Evolutionary conservation across 1,140 invertebrate species (phyloP).

Genomic region (Maconellicoccus hirsutus): DNA sequence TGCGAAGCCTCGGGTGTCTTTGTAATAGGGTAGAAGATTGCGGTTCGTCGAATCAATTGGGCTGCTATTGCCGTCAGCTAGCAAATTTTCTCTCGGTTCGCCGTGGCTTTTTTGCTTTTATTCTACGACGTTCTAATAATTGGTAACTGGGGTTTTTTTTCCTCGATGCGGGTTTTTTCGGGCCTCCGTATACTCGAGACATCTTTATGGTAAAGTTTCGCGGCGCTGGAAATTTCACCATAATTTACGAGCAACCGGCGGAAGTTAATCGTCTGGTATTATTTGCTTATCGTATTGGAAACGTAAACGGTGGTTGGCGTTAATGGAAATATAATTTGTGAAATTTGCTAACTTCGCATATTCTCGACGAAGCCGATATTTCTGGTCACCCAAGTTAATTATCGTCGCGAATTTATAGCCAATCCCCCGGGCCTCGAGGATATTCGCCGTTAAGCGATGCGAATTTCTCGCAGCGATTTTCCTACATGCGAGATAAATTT

Average conservation of each 20-base stretch:
- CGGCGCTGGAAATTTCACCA: neutral
- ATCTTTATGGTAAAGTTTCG: neutral
- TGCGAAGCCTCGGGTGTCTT: neutral
- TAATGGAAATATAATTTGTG: neutral
- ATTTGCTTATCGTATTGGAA: neutral
- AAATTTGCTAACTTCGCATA: constrained; percentile 9
- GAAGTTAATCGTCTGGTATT: constrained; percentile 8
- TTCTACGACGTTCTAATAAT: neutral
- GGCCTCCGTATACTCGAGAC: no score
- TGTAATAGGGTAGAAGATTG: constrained; percentile 20
- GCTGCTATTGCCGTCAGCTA: neutral
- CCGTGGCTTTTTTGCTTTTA: neutral
- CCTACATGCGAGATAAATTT: no score
- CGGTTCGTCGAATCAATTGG: constrained; percentile 16
- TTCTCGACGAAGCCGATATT: neutral
- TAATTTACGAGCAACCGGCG: neutral
- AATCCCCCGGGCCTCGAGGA: no score
- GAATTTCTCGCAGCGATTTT: no score
- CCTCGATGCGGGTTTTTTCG: no score
- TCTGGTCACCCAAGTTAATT: neutral
- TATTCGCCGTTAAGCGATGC: no score
- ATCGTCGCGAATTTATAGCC: neutral
- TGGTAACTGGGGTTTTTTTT: neutral
- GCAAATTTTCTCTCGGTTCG: constrained; percentile 12
- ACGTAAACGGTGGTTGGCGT: neutral